A percentile compares a stretch with the other conserved stretches of the same genome.
phyloP scores from a whole-genome alignment of 2,888 invertebrate genomes.

The Melieria crassipennis region DNA sequence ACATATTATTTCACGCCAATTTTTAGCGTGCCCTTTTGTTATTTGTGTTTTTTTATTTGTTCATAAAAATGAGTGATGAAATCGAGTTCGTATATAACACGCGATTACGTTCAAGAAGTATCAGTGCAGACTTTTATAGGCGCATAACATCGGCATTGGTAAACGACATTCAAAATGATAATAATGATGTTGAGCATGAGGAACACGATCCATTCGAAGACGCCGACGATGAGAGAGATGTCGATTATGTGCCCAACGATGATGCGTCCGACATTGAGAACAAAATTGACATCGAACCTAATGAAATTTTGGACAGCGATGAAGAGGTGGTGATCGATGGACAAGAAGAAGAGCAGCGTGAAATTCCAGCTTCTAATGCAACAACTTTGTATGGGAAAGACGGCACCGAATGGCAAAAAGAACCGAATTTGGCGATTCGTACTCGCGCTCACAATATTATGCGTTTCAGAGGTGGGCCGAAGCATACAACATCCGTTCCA shows the following conservation, averaged over 20 bases:
- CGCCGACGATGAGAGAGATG: slow-evolving; percentile 8
- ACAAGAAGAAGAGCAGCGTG: slow-evolving; percentile 29
- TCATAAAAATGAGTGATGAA: no score
- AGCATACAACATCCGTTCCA: slow-evolving; percentile 34
- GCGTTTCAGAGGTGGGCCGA: slow-evolving; percentile 31
- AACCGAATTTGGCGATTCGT: slow-evolving; percentile 28
- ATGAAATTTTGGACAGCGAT: slow-evolving; percentile 36
- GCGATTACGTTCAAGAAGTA: slow-evolving; percentile 9
- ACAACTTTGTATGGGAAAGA: slow-evolving; percentile 35
- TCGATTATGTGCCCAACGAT: slow-evolving; percentile 26
- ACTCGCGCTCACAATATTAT: slow-evolving; percentile 36
- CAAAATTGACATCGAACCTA: slow-evolving; percentile 35
- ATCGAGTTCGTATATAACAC: not conserved
- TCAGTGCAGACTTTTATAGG: not conserved
- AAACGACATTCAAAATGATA: not conserved
- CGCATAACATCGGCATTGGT: slow-evolving; percentile 1
- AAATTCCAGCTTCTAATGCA: not conserved
- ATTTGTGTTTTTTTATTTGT: no score
- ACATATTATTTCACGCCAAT: no score
- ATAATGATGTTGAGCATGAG: not conserved
- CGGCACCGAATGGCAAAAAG: slow-evolving; percentile 34
- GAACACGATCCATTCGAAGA: not conserved
- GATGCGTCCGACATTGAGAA: slow-evolving; percentile 33
- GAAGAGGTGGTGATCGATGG: slow-evolving; percentile 17
- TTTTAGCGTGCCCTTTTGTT: no score